Evolutionary conservation across 2,113 vertebrate genomes (phyloP).

Genomic region (Apodemus speciosus): DNA sequence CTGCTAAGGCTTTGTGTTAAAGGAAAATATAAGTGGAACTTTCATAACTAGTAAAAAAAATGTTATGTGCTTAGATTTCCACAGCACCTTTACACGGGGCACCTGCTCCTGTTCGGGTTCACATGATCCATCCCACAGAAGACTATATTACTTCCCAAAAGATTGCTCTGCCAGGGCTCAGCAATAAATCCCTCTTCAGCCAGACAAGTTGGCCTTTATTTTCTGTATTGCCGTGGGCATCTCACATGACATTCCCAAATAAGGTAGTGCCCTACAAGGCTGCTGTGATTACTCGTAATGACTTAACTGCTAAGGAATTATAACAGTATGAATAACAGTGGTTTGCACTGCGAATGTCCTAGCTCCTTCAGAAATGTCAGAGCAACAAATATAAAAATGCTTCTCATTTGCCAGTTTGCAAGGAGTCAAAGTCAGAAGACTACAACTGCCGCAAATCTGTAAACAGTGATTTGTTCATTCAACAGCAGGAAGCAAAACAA

Average conservation of each 20-base stretch:
- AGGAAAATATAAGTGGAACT: not conserved
- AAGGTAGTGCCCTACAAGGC: conserved; percentile 95
- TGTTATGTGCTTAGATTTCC: not conserved
- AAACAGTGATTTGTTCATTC: conserved; percentile 85
- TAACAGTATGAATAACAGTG: conserved; percentile 93
- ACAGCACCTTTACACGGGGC: conserved; percentile 52
- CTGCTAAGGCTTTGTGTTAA: not conserved
- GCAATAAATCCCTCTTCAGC: conserved; percentile 92
- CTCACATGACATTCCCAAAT: conserved; percentile 99
- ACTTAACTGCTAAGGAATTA: conserved; percentile 98
- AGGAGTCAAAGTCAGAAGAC: conserved; percentile 81
- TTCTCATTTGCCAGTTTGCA: conserved; percentile 82
- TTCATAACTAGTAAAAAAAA: conserved; percentile 23
- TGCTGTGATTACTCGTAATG: conserved; percentile 95
- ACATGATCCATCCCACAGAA: conserved; percentile 79
- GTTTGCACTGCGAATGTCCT: conserved; percentile 85
- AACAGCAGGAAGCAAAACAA: conserved; percentile 80
- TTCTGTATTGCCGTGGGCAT: conserved; percentile 92
- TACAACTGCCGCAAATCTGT: conserved; percentile 81
- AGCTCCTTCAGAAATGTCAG: conserved; percentile 87
- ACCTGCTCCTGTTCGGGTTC: conserved; percentile 82
- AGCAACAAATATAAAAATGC: conserved; percentile 82
- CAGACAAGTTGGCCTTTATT: conserved; percentile 93
- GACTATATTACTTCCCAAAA: conserved; percentile 88
- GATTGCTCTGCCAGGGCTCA: conserved; percentile 88